Conservation (phyloP, 2,113 vertebrate genomes). For the Tylochromis polylepis region DNA sequence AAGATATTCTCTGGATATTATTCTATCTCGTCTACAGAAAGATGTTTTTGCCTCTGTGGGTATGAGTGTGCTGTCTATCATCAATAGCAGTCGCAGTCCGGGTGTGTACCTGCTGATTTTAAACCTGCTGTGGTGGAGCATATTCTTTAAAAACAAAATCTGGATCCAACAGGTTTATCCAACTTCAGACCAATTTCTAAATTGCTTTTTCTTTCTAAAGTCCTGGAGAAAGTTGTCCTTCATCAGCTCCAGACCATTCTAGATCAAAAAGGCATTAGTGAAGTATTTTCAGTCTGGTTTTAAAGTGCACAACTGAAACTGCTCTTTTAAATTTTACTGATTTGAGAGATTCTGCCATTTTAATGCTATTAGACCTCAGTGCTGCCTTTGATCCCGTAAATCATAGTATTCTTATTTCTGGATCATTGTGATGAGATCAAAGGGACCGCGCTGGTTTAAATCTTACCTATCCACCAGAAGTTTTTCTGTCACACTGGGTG, state of each 20-base stretch:
- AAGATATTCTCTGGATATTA: neutral
- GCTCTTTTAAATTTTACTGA: neutral
- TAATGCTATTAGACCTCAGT: neutral
- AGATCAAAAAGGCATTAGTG: too few relatives aligned
- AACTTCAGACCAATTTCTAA: neutral
- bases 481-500: neutral
- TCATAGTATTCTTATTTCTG: neutral
- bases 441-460: neutral
- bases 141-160: neutral
- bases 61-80: neutral
- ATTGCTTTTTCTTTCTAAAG: neutral
- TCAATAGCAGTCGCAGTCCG: fast-evolving
- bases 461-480: fast-evolving
- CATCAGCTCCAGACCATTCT: neutral
- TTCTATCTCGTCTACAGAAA: neutral
- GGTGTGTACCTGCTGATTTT: neutral
- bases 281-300: too few relatives aligned
- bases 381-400: neutral
- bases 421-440: neutral
- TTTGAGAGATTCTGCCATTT: neutral
- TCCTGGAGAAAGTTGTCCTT: neutral
- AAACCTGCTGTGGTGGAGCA: neutral
- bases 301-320: neutral
- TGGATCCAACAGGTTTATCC: neutral
- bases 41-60: neutral